Percentiles rank a stretch among this genome's conserved stretches.
Conservation (phyloP, 1,140 invertebrate genomes). For the Drosophila orosa region DNA sequence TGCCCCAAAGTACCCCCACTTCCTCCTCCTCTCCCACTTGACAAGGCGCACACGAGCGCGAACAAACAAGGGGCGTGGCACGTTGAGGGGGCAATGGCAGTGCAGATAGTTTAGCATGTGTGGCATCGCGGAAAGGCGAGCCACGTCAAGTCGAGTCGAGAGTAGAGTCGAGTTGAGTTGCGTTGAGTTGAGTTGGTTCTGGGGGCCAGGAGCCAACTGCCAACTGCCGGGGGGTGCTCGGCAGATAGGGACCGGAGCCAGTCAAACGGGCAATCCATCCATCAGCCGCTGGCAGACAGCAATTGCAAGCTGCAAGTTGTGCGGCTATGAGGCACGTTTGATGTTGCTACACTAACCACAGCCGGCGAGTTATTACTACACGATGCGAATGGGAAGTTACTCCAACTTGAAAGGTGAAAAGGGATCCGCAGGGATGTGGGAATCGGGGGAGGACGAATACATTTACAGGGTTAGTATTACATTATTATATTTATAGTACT, state of each 20-base stretch:
- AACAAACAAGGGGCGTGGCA: slow-evolving; percentile 77
- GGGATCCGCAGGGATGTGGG: not conserved
- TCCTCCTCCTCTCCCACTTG: slow-evolving; percentile 32
- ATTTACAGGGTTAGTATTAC: not conserved
- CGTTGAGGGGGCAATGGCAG: slow-evolving; percentile 19
- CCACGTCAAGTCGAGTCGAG: slow-evolving; percentile 23
- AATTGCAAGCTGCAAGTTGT: slow-evolving; percentile 76
- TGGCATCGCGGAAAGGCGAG: slow-evolving; percentile 64
- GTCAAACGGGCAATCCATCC: slow-evolving; percentile 80
- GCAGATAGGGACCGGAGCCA: slow-evolving; percentile 48
- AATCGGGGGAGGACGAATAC: not conserved
- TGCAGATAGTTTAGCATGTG: slow-evolving; percentile 77
- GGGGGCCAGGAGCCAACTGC: slow-evolving; percentile 15
- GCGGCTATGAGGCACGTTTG: slow-evolving; percentile 55
- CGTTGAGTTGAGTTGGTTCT: slow-evolving; percentile 10
- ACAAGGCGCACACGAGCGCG: slow-evolving; percentile 68
- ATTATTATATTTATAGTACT: not conserved
- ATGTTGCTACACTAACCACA: slow-evolving; percentile 48
- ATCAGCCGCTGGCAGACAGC: slow-evolving; percentile 77
- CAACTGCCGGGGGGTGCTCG: slow-evolving; percentile 6
- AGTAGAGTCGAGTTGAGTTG: slow-evolving; percentile 28
- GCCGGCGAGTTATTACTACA: slow-evolving; percentile 14
- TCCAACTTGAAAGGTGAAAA: not conserved
- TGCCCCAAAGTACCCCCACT: not conserved
- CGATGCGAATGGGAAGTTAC: not conserved